Conservation (phyloP, 2,797 vertebrate genomes). For the Varecia variegata region DNA sequence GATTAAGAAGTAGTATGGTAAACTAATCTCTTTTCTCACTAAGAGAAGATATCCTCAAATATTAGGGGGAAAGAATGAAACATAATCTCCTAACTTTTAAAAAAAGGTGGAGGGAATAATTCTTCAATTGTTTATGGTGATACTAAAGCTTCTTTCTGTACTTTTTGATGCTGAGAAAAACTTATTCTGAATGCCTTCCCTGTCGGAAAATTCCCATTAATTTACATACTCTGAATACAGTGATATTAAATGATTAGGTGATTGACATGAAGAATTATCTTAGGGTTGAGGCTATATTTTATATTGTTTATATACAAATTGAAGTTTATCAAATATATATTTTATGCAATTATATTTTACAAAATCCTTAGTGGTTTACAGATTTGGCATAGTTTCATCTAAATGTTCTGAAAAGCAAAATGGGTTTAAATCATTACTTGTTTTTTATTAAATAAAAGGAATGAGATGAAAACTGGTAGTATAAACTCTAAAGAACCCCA, state of each 20-base stretch:
- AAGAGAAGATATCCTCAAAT: neutral
- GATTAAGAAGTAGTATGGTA: neutral
- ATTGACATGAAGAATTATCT: neutral
- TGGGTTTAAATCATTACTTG: slow-evolving; percentile 31
- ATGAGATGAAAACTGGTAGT: neutral
- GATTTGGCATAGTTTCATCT: neutral
- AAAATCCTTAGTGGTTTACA: neutral
- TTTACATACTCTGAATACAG: neutral
- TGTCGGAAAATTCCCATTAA: slow-evolving; percentile 11
- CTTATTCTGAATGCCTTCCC: neutral
- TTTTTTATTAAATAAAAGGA: neutral
- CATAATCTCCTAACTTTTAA: slow-evolving; percentile 26
- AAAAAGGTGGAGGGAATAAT: neutral
- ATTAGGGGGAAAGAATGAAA: neutral
- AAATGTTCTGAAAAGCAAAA: slow-evolving; percentile 6
- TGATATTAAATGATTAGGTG: neutral
- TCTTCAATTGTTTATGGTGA: slow-evolving; percentile 31
- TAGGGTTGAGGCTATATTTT: neutral
- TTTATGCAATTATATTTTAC: neutral
- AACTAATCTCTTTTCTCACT: neutral
- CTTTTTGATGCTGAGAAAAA: neutral
- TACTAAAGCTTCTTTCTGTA: neutral
- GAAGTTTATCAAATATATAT: neutral
- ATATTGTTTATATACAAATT: neutral
- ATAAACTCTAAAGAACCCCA: neutral